Evolutionary conservation across 2,888 invertebrate genomes (phyloP), one percentile per base, ranked within the genome.

Genomic region (Stenurella melanura): DNA sequence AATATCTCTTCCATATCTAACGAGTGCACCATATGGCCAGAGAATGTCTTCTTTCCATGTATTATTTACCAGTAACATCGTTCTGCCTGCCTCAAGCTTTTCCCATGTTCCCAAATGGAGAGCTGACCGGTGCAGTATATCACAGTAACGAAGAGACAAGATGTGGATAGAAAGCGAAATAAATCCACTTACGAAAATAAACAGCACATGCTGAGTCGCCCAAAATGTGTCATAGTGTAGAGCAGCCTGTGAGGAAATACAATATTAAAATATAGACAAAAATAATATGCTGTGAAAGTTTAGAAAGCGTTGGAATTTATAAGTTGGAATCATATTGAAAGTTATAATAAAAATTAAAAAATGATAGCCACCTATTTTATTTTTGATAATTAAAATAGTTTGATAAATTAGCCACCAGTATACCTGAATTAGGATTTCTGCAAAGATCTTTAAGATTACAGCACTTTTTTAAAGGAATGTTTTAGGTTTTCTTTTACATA

Each of bases 41-140:
- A 96, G 90, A 66, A 93, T 91, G 21, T 88, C 87, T 12, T 91
- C 91, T 64, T 78, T 78, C 82, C 82, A 79, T 30, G 74, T 78
- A 50, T 77, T 82, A 56, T 80, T 80, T 10, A 80, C 79, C n/a
- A 80, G 50, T 21, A 82, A 50, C 79, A 80, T 79, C 0, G 79
- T 78, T 69, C 87, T 85, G 38, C 92, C 90, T 42, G 92, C 91
- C 78, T 89, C 89, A 7, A 89, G 78, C 78, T 87, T 87, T 73
- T 88, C 87, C 94, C 97, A 97, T 75, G 92, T 91, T 4, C 98
- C 98, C 66, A 98, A 92, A 90, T 99, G 98, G 66, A 96, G 90
- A 0, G 98, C 95, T 76, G 97, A 95, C 84, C 96, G 92, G 89
- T 99, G 98, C 78, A 98, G 91, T 50, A 96, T 94, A 90, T 99